Conservation (phyloP, 2,797 vertebrate species). For the Poliocrania exsul region DNA sequence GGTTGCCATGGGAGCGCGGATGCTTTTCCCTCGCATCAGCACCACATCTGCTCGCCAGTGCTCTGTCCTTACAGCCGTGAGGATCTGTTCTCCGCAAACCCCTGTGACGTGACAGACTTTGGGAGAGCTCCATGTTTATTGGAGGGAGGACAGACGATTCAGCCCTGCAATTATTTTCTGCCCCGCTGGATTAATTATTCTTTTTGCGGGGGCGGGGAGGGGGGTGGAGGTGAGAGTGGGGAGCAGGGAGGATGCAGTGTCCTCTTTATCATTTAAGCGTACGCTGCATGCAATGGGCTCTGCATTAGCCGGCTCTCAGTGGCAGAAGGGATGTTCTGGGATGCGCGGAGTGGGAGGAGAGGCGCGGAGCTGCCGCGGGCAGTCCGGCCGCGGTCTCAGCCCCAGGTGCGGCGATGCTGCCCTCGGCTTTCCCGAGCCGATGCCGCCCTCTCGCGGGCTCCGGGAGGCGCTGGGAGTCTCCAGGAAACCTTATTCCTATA, state of each 20-base stretch:
- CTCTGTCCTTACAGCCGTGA: not conserved
- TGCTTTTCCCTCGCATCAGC: not conserved
- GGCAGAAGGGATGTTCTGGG: rapidly evolving
- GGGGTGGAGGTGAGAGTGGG: rapidly evolving
- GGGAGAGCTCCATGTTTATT: not conserved
- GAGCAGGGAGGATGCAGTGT: not conserved
- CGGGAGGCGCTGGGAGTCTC: not conserved
- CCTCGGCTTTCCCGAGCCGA: not conserved
- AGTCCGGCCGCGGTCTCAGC: no score
- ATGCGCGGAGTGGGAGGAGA: not conserved
- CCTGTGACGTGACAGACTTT: not conserved
- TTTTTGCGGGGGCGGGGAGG: not conserved
- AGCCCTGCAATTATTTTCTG: not conserved
- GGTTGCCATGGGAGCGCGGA: not conserved
- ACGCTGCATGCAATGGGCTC: rapidly evolving
- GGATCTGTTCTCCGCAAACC: not conserved
- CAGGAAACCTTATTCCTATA: rapidly evolving
- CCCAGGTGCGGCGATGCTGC: not conserved
- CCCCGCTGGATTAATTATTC: not conserved
- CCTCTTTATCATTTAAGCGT: rapidly evolving
- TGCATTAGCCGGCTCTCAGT: not conserved
- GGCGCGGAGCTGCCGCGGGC: not conserved
- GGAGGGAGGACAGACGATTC: not conserved
- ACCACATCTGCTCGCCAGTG: rapidly evolving
- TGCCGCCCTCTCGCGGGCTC: conserved; percentile 64